These are phyloP conservation scores for Sphyrna mokarran DNA, from an alignment of 2,113 vertebrate genomes.

Conservation along the genomic window DNA sequence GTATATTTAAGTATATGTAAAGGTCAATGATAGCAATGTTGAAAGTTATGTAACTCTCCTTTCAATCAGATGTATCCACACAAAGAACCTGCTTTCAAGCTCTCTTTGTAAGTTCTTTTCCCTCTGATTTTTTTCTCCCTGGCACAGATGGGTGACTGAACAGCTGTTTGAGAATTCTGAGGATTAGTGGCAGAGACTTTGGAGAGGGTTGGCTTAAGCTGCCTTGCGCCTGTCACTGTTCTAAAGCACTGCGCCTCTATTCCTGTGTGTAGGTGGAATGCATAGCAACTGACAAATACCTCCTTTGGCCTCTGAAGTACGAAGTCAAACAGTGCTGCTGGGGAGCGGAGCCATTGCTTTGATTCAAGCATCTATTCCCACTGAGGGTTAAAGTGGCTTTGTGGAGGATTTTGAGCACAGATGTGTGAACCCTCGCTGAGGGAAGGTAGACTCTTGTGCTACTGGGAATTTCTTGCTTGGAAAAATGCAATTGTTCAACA, in stretches of 20 bases:
- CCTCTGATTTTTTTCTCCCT: neutral
- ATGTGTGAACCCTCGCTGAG: neutral
- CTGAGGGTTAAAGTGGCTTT: neutral
- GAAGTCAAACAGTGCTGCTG: slow-evolving; percentile 15
- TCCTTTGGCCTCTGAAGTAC: slow-evolving; percentile 24
- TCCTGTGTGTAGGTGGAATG: slow-evolving; percentile 21
- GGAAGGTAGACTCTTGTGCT: neutral
- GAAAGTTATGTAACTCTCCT: neutral
- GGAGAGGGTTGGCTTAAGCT: neutral
- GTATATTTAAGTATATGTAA: neutral
- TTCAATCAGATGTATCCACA: neutral
- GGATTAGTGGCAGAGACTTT: neutral
- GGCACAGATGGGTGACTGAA: neutral
- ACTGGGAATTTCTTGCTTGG: neutral
- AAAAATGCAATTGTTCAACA: neutral
- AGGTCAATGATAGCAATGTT: neutral
- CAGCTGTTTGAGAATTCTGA: slow-evolving; percentile 11
- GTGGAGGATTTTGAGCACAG: neutral
- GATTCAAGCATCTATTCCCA: neutral
- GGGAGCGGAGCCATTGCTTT: neutral
- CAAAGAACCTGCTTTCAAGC: neutral
- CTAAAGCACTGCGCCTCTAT: neutral
- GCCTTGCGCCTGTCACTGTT: neutral
- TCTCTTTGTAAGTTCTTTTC: neutral
- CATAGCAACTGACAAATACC: neutral